These are phyloP conservation scores for Pemphigus obesinymphae DNA, from an alignment of 1,140 invertebrate genomes.

Conservation along the genomic window DNA sequence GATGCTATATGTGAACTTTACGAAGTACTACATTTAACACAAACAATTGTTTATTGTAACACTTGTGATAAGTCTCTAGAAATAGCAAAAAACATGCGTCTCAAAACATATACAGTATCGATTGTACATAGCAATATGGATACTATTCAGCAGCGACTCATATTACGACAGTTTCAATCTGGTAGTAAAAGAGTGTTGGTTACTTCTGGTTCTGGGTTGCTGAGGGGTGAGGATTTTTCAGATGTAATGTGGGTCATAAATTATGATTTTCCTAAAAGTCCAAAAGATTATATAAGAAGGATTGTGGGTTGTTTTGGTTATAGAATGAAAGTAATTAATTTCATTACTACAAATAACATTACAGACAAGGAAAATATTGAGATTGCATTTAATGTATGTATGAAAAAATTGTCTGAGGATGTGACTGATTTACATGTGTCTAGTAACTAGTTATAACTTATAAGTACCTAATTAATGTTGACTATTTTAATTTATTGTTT, in stretches of 20 bases:
- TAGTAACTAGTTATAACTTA: neutral
- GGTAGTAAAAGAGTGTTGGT: neutral
- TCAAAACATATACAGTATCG: neutral
- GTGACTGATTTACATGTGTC: neutral
- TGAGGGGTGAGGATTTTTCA: neutral
- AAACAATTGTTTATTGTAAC: slow-evolving; percentile 7
- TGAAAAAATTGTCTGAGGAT: neutral
- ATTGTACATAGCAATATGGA: neutral
- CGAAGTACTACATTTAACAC: neutral
- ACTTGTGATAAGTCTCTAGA: neutral
- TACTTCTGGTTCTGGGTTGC: neutral
- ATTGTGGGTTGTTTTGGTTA: slow-evolving; percentile 3
- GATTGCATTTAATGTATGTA: neutral
- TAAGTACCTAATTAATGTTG: neutral
- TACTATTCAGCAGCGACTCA: neutral
- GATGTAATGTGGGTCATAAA: slow-evolving; percentile 9
- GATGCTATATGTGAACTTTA: neutral
- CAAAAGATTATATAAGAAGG: slow-evolving; percentile 4
- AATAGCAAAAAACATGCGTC: neutral
- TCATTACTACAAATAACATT: neutral
- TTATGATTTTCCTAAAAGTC: slow-evolving; percentile 17
- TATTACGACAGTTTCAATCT: slow-evolving; percentile 7
- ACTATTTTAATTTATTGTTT: no score
- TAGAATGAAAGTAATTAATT: slow-evolving; percentile 1
- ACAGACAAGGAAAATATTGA: neutral